phyloP scores from a whole-genome alignment of 1,140 invertebrate genomes.

The Littorina saxatilis region DNA sequence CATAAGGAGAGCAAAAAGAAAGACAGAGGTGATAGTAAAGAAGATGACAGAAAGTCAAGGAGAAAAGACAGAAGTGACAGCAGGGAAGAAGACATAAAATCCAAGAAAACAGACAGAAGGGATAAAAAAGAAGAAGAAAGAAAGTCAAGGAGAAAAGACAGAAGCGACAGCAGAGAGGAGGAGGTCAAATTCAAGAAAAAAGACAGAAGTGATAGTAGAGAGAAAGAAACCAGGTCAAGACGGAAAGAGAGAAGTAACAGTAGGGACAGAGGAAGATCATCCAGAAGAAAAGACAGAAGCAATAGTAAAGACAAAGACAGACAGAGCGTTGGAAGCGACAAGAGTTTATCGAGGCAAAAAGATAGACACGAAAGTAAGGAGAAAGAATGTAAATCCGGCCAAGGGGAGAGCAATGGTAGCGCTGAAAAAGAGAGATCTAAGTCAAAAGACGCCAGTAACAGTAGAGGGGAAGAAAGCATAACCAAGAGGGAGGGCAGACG shows the following conservation, averaged over 20 bases:
- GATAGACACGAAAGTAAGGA: not conserved
- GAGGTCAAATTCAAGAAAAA: not conserved
- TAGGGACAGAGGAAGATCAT: not conserved
- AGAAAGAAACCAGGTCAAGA: not conserved
- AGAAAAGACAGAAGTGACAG: constrained; percentile 22
- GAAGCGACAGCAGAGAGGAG: constrained; percentile 6
- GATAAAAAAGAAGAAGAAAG: not conserved
- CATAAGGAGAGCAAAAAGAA: not conserved
- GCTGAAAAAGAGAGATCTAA: not conserved
- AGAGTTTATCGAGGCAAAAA: not conserved
- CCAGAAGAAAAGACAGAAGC: not conserved
- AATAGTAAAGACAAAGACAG: not conserved
- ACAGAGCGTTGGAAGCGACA: no score
- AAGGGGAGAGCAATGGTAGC: not conserved
- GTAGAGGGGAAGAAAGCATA: not conserved
- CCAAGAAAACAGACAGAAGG: constrained; percentile 16
- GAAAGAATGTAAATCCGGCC: not conserved
- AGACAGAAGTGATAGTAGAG: not conserved
- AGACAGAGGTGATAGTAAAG: constrained; percentile 7
- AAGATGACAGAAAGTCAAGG: not conserved
- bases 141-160: not conserved
- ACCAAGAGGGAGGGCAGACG: not conserved
- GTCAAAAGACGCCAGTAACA: not conserved
- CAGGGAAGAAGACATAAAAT: not conserved
- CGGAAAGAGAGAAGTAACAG: constrained; percentile 6